A percentile compares a stretch with the other conserved stretches of the same genome.
Evolutionary conservation across 2,888 invertebrate species (phyloP).

Genomic region (Ectemnius continuus): DNA sequence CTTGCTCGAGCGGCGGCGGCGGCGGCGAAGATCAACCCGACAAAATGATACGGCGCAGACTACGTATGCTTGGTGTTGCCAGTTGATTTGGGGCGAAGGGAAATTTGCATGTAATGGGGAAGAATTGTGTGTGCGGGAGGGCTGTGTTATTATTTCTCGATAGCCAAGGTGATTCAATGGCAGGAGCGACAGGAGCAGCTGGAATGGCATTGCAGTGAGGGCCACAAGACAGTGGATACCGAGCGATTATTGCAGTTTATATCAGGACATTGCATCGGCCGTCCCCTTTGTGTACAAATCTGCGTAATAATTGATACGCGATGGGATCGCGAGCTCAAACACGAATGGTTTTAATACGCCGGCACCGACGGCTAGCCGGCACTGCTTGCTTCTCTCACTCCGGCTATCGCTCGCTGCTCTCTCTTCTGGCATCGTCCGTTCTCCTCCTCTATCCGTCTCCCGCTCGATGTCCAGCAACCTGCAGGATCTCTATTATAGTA

Average conservation of each 20-base stretch:
- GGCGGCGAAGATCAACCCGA: neutral
- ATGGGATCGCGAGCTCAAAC: constrained; percentile 54
- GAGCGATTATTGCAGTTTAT: constrained; percentile 55
- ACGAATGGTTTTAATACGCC: constrained; percentile 58
- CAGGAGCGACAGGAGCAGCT: neutral
- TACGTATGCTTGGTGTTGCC: neutral
- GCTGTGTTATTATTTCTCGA: neutral
- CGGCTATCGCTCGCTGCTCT: too few relatives aligned
- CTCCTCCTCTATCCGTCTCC: too few relatives aligned
- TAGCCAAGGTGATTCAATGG: constrained; percentile 2
- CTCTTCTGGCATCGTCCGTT: too few relatives aligned
- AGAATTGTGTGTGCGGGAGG: neutral
- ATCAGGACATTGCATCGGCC: constrained; percentile 35
- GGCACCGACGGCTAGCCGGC: neutral
- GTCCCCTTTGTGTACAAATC: constrained; percentile 60
- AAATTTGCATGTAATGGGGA: neutral
- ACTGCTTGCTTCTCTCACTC: constrained; percentile 32
- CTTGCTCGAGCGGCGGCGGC: neutral
- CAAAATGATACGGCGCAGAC: neutral
- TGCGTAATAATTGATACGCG: constrained; percentile 61
- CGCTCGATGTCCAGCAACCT: constrained; percentile 46
- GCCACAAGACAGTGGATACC: constrained; percentile 49
- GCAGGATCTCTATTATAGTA: constrained; percentile 58
- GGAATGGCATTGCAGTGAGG: constrained; percentile 6
- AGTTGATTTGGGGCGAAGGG: neutral